These are phyloP conservation scores for Ochropleura plecta DNA, from an alignment of 2,888 invertebrate genomes.

Conservation along the genomic window DNA sequence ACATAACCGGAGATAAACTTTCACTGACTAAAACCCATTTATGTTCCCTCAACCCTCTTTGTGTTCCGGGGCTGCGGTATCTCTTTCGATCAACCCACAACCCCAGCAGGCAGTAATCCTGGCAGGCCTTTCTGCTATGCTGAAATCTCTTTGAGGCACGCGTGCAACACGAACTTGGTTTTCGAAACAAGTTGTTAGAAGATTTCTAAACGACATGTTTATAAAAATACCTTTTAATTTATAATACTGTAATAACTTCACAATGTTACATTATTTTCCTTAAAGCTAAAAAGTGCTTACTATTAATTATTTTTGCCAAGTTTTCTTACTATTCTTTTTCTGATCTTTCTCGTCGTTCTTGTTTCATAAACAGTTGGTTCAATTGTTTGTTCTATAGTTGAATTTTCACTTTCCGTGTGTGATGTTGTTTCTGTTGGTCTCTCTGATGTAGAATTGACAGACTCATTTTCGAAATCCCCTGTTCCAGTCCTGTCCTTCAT, in stretches of 20 bases:
- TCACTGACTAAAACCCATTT: too few species aligned
- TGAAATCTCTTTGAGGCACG: too few species aligned
- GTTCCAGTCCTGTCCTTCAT: constrained; percentile 66
- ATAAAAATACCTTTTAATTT: background rate
- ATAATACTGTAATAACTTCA: constrained; percentile 6
- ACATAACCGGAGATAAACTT: too few species aligned
- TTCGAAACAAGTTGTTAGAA: background rate
- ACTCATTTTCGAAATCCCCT: constrained; percentile 55
- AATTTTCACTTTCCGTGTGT: background rate
- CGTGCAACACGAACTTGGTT: too few species aligned
- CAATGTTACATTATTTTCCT: background rate
- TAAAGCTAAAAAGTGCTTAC: background rate
- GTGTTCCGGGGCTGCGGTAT: too few species aligned
- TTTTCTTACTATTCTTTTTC: constrained; percentile 69
- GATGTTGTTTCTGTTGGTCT: constrained; percentile 8
- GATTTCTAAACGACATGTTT: too few species aligned
- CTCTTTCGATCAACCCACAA: too few species aligned
- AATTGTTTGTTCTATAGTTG: constrained; percentile 24
- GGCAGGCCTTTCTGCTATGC: too few species aligned
- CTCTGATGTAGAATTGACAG: constrained; percentile 14
- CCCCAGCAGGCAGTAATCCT: too few species aligned
- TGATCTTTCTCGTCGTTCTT: constrained; percentile 68
- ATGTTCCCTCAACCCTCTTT: too few species aligned
- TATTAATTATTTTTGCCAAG: constrained; percentile 68
- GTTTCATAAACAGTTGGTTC: constrained; percentile 26